Evolutionary conservation across 1,140 invertebrate species (phyloP), one percentile per base, ranked within the genome.

Genomic region (Sinonovacula constricta): DNA sequence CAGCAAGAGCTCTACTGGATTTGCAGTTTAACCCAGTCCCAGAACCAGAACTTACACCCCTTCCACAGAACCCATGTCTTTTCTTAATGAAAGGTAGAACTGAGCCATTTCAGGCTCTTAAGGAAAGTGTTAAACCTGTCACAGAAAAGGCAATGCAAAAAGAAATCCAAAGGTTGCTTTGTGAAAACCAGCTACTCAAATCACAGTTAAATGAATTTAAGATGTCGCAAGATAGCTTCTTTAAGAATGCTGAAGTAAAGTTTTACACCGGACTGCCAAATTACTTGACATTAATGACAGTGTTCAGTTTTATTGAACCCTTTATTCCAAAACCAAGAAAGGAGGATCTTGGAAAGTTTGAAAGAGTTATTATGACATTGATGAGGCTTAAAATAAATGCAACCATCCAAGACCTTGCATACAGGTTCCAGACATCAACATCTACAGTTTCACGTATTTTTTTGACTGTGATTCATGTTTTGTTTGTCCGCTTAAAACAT

Each of bases 371-470:
- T 18, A 63, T 74, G 59, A 74, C 71, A 3, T 63, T 74, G 15
- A 74, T 63, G 59, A 26, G 45, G 18, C 10, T 74, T 1, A 63
- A 54, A 22, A 39, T 63, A 14, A 74, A 74, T 31, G 18, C 54
- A 22, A 18, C 71, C 5, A 26, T 63, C 15, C 24, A 51, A 24
- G 36, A 63, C 31, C 22, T 76, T 10, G 49, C 72, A 26, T 76
- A 54, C 31, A 56, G 53, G 39, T 76, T 76, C 14, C 1, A 67
- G 0, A 49, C 22, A 4, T 76, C 72, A 26, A 24, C 49, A 1
- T 66, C 49, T 14, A 67, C 72, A 22, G 63, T 76, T 1, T 76
- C 72, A 0, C 54, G 72, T n/a, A 54, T 28, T 1, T 76, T 76
- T 76, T 15, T 59, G 18, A 22, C 30, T 18, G 33, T 66, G 2